Percentiles rank a stretch among this genome's conserved stretches.
Conservation (phyloP, 2,888 invertebrate species). For the Panzeria rudis region DNA sequence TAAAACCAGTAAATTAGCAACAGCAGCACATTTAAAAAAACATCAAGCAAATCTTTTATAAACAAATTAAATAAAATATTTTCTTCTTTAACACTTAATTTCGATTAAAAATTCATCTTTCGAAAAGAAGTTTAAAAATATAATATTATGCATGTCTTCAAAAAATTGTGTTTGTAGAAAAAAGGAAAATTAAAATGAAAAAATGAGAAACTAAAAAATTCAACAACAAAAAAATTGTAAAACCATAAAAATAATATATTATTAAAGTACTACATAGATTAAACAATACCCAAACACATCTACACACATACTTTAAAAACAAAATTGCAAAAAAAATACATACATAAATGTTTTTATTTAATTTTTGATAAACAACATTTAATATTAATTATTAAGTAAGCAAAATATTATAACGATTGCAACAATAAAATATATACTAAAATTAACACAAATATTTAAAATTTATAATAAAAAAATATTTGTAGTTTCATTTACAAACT, state of each 20-base stretch:
- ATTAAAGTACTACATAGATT: slow-evolving; percentile 31
- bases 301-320: slow-evolving; percentile 27
- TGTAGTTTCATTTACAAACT: slow-evolving; percentile 57
- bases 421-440: slow-evolving; percentile 62
- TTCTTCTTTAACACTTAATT: slow-evolving; percentile 15
- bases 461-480: slow-evolving; percentile 54
- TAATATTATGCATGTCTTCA: slow-evolving; percentile 34
- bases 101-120: slow-evolving; percentile 21
- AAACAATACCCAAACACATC: slow-evolving; percentile 6
- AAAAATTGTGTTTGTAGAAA: slow-evolving; percentile 18
- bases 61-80: slow-evolving; percentile 6
- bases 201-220: slow-evolving; percentile 33
- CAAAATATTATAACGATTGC: slow-evolving; percentile 65
- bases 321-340: slow-evolving; percentile 42
- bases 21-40: slow-evolving; percentile 54
- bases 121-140: slow-evolving; percentile 27
- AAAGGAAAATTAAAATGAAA: slow-evolving; percentile 22
- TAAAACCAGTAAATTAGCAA: slow-evolving; percentile 36
- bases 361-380: slow-evolving; percentile 63
- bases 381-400: slow-evolving; percentile 64
- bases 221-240: slow-evolving; percentile 63
- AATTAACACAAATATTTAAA: slow-evolving; percentile 65
- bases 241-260: slow-evolving; percentile 55
- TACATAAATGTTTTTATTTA: slow-evolving; percentile 50
- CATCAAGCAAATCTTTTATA: slow-evolving; percentile 42